These are phyloP conservation scores for Ibycter americanus DNA, from an alignment of 2,797 vertebrate species.

Conservation along the genomic window DNA sequence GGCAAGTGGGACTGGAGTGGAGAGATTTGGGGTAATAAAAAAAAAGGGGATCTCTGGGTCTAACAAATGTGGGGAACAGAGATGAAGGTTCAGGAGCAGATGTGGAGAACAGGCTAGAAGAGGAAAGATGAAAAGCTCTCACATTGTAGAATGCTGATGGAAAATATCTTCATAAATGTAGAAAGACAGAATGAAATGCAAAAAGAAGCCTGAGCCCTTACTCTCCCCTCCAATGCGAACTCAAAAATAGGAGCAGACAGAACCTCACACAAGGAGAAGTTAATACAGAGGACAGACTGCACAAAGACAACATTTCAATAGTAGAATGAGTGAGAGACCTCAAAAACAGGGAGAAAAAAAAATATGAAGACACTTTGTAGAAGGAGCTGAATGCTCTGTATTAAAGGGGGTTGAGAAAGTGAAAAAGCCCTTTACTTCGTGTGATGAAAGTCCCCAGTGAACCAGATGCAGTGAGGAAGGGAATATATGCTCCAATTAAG, in stretches of 20 bases:
- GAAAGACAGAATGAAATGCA: neutral
- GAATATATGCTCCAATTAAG: slow-evolving; percentile 60
- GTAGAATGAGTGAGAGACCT: slow-evolving; percentile 15
- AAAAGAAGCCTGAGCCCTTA: neutral
- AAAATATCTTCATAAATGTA: neutral
- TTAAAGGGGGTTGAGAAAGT: slow-evolving; percentile 15
- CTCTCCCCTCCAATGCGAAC: neutral
- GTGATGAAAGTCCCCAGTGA: slow-evolving; percentile 58
- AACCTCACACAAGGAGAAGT: neutral
- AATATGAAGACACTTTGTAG: slow-evolving; percentile 27
- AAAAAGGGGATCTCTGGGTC: neutral
- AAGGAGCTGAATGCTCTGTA: slow-evolving; percentile 12
- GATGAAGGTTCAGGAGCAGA: neutral
- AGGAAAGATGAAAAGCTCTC: neutral
- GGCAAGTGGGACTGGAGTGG: neutral
- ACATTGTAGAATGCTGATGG: neutral
- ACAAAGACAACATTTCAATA: slow-evolving; percentile 53
- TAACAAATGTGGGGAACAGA: neutral
- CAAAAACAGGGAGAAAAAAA: neutral
- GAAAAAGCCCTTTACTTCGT: slow-evolving; percentile 11
- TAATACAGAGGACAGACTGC: slow-evolving; percentile 18
- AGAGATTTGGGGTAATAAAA: neutral
- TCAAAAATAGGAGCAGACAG: neutral
- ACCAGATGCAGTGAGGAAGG: slow-evolving; percentile 30
- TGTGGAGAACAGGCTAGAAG: neutral